These are phyloP conservation scores for Hassar affinis DNA, from an alignment of 2,113 vertebrate genomes.

Conservation along the genomic window DNA sequence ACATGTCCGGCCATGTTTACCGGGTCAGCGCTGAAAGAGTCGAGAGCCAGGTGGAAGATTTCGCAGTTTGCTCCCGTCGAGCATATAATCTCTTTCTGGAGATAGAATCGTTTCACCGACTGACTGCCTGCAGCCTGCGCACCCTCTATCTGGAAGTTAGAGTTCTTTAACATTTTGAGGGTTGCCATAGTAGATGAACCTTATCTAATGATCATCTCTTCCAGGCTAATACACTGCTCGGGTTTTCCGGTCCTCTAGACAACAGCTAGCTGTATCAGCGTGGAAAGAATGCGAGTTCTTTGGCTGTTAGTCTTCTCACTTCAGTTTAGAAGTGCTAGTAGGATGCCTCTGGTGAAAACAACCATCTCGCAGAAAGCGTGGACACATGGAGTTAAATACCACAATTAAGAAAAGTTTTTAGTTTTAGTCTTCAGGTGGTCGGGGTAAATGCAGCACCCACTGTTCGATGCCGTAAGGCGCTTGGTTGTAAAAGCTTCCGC, in stretches of 20 bases:
- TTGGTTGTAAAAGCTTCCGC: constrained; percentile 25
- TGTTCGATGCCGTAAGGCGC: neutral
- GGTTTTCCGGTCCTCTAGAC: neutral
- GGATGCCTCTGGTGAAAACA: neutral
- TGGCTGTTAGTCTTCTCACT: neutral
- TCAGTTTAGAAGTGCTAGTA: neutral
- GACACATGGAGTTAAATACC: neutral
- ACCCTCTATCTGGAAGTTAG: neutral
- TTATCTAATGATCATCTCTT: constrained; percentile 17
- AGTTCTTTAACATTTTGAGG: constrained; percentile 30
- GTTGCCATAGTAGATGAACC: constrained; percentile 43
- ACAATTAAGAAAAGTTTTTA: neutral
- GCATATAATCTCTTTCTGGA: constrained; percentile 12
- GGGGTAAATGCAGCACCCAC: neutral
- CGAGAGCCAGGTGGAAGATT: constrained; percentile 33
- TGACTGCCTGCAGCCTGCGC: neutral
- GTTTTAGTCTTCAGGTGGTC: neutral
- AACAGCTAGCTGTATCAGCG: neutral
- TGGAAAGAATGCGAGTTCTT: constrained; percentile 19
- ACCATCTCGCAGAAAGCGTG: neutral
- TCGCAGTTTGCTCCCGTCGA: constrained; percentile 45
- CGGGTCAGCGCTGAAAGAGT: constrained; percentile 28
- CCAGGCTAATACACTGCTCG: neutral
- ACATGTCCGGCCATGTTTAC: constrained; percentile 53
- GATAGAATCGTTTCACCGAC: constrained; percentile 4